Percentiles rank a stretch among this genome's conserved stretches.
phyloP scores from a whole-genome alignment of 2,888 invertebrate genomes.

The Beris chalybata region DNA sequence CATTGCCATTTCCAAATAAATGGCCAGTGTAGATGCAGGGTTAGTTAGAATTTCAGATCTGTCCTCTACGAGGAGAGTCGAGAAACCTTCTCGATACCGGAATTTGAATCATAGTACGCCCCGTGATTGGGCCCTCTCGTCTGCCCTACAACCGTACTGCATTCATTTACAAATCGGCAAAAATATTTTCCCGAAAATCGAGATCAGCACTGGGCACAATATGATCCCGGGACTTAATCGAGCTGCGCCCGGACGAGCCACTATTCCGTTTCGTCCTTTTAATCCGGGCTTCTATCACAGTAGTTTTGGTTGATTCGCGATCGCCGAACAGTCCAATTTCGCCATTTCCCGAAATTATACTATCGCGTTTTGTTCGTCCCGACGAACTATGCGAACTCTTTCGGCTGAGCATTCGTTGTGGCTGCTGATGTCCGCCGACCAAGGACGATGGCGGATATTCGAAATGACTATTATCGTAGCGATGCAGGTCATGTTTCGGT shows the following conservation, averaged over 20 bases:
- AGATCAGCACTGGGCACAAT: slow-evolving; percentile 42
- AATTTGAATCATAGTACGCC: no score
- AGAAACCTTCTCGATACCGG: no score
- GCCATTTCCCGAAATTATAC: slow-evolving; percentile 51
- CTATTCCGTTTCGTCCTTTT: slow-evolving; percentile 17
- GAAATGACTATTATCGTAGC: slow-evolving; percentile 41
- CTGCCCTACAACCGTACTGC: no score
- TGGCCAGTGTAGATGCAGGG: no score
- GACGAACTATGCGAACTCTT: slow-evolving; percentile 47
- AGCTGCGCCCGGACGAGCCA: slow-evolving; percentile 47
- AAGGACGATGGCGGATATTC: slow-evolving; percentile 28
- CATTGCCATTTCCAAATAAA: no score
- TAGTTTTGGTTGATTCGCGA: slow-evolving; percentile 47
- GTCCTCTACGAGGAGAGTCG: no score
- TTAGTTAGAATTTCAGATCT: no score
- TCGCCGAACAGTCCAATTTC: slow-evolving; percentile 54
- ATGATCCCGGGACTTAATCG: slow-evolving; percentile 53
- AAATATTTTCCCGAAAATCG: slow-evolving; percentile 55
- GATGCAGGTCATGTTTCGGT: slow-evolving; percentile 49
- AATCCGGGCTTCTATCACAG: slow-evolving; percentile 50
- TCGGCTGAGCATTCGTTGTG: slow-evolving; percentile 45
- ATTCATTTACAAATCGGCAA: slow-evolving; percentile 41
- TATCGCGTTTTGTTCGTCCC: slow-evolving; percentile 48
- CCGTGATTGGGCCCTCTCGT: no score
- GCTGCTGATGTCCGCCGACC: slow-evolving; percentile 36